A percentile compares a stretch with the other conserved stretches of the same genome.
Evolutionary conservation across 2,888 invertebrate genomes (phyloP).

Genomic region (Phlogophora meticulosa): DNA sequence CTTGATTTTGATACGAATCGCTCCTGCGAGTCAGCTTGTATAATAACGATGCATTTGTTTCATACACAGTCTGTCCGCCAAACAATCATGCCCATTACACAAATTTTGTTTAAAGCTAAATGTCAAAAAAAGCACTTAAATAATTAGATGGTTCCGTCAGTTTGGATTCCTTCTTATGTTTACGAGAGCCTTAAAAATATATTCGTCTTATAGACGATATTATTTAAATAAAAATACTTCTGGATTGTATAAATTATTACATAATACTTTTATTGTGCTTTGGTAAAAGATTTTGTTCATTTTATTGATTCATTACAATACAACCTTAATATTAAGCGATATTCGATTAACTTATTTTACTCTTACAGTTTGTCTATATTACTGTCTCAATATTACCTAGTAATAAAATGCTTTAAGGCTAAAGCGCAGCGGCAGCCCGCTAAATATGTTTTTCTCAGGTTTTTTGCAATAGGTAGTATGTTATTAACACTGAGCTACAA

Average conservation of each 20-base stretch:
- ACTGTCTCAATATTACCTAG: slow-evolving; percentile 21
- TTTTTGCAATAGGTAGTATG: too few relatives aligned
- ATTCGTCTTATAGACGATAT: slow-evolving; percentile 21
- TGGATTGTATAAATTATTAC: slow-evolving; percentile 44
- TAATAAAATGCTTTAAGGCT: slow-evolving; percentile 31
- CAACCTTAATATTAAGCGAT: slow-evolving; percentile 23
- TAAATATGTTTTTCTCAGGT: too few relatives aligned
- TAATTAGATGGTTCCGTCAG: too few relatives aligned
- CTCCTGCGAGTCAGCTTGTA: background rate
- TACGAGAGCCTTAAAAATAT: slow-evolving; percentile 17
- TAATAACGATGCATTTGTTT: background rate
- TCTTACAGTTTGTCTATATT: slow-evolving; percentile 11
- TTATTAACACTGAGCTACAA: too few relatives aligned
- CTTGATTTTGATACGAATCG: background rate
- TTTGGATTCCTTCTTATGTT: background rate
- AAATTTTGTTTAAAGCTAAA: background rate
- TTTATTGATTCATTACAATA: slow-evolving; percentile 38
- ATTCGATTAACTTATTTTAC: slow-evolving; percentile 14
- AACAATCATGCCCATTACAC: too few relatives aligned
- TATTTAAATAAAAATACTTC: slow-evolving; percentile 26
- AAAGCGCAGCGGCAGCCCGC: too few relatives aligned
- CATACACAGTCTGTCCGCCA: too few relatives aligned
- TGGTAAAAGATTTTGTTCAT: slow-evolving; percentile 59
- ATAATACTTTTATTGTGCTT: slow-evolving; percentile 64
- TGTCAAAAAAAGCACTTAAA: too few relatives aligned